Conservation (phyloP, 2,113 vertebrate species). For the Pygoscelis antarcticus region DNA sequence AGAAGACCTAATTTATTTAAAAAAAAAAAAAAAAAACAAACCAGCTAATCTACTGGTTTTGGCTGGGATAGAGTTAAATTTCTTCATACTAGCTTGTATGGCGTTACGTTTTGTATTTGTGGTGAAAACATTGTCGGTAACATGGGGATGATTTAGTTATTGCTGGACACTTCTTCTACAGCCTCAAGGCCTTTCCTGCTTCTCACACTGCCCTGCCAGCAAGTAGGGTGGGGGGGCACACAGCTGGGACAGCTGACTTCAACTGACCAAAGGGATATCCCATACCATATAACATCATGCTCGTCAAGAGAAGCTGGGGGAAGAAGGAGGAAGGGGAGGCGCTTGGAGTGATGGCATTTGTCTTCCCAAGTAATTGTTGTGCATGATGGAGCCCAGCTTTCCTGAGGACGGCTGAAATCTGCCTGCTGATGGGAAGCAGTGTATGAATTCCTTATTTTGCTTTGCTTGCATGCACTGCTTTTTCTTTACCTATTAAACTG, state of each 20-base stretch:
- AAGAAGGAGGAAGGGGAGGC: background rate
- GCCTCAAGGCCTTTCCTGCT: background rate
- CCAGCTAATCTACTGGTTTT: background rate
- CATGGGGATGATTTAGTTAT: fast-evolving
- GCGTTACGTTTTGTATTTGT: background rate
- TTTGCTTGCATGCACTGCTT: background rate
- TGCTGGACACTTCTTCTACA: background rate
- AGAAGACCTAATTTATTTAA: background rate
- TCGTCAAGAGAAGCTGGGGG: background rate
- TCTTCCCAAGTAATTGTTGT: background rate
- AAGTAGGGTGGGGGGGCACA: background rate
- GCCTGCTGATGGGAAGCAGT: background rate
- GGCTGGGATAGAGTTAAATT: background rate
- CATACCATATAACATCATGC: too few species aligned
- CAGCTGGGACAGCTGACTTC: background rate
- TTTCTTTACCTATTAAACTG: background rate
- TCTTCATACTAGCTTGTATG: background rate
- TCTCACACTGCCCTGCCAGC: background rate
- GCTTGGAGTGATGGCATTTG: background rate
- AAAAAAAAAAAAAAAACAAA: too few species aligned
- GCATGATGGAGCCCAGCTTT: fast-evolving
- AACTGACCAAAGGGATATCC: background rate
- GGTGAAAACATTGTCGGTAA: background rate
- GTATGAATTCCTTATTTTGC: background rate
- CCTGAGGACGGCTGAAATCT: background rate